Evolutionary conservation across 2,797 vertebrate genomes (phyloP).

Genomic region (Psittacula derbiana): DNA sequence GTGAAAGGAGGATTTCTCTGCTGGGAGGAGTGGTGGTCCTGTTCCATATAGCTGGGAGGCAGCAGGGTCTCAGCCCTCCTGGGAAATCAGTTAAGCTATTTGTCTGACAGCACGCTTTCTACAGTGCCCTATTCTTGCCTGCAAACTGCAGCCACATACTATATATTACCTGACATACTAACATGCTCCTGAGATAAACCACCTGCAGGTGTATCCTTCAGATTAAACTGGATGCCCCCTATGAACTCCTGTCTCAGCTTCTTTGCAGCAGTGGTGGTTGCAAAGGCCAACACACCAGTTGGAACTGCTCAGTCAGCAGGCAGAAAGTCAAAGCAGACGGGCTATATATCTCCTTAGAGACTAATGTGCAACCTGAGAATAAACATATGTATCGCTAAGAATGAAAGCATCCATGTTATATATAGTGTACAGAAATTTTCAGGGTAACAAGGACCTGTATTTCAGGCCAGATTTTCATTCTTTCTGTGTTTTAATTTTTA

Average conservation of each 20-base stretch:
- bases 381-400: neutral
- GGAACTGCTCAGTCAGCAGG: neutral
- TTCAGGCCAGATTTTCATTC: neutral
- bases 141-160: fast-evolving
- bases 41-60: neutral
- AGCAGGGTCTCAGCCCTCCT: neutral
- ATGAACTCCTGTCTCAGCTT: neutral
- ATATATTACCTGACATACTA: neutral
- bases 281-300: neutral
- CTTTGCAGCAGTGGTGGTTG: neutral
- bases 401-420: neutral
- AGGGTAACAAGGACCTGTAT: neutral
- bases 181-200: neutral
- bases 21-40: neutral
- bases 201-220: neutral
- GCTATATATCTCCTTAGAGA: neutral
- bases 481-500: neutral
- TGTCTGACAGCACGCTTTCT: neutral
- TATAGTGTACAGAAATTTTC: neutral
- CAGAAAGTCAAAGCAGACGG: neutral
- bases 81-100: neutral
- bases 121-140: neutral
- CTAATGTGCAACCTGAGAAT: neutral
- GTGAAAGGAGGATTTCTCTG: neutral
- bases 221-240: neutral